phyloP scores from a whole-genome alignment of 2,797 vertebrate species.

The Cyclura pinguis region DNA sequence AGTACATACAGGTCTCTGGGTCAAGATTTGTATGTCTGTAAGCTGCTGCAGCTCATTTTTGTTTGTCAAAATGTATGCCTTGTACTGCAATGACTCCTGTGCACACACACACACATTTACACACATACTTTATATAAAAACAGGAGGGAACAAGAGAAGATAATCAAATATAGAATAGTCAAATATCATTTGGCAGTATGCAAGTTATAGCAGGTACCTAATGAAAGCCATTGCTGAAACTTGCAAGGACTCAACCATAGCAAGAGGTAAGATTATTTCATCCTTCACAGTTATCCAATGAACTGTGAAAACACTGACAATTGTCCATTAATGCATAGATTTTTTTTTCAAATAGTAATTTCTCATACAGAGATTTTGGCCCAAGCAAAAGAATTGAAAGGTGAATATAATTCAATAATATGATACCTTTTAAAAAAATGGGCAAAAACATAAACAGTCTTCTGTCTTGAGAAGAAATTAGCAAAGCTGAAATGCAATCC shows the following conservation, averaged over 20 bases:
- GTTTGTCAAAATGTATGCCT: neutral
- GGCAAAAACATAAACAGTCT: neutral
- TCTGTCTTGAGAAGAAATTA: neutral
- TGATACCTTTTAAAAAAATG: neutral
- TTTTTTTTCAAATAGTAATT: neutral
- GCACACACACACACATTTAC: neutral
- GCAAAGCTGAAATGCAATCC: neutral
- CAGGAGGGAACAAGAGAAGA: constrained; percentile 6
- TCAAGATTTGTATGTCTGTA: neutral
- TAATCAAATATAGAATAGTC: constrained; percentile 12
- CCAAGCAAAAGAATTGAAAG: neutral
- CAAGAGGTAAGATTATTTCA: neutral
- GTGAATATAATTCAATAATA: neutral
- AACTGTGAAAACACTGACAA: constrained; percentile 25
- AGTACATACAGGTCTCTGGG: neutral
- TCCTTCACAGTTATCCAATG: neutral
- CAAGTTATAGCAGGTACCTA: constrained; percentile 7
- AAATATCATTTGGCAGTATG: constrained; percentile 16
- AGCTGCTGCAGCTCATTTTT: constrained; percentile 1
- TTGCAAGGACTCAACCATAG: neutral
- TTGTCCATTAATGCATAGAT: constrained; percentile 4
- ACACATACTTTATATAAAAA: neutral
- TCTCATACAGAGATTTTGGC: neutral
- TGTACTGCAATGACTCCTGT: neutral
- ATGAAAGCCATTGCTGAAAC: constrained; percentile 15